phyloP scores from a whole-genome alignment of 2,888 invertebrate genomes.

The Antitype chi region DNA sequence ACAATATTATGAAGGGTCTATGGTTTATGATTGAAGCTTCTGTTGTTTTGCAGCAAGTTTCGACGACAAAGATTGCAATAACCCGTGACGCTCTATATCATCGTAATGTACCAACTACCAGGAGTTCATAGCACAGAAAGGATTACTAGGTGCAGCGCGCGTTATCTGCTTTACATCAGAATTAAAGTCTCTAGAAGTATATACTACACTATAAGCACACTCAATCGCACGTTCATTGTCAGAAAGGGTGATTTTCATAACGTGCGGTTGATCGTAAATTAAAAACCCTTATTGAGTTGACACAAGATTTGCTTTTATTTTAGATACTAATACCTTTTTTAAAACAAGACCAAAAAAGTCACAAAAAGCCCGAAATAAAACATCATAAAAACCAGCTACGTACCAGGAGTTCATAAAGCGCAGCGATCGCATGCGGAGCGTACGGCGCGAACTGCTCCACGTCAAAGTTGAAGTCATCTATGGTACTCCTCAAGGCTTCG shows the following conservation, averaged over 20 bases:
- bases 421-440: conserved; percentile 94
- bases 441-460: conserved; percentile 96
- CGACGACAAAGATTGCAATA: too few relatives aligned
- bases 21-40: background rate
- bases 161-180: background rate
- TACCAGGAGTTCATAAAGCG: conserved; percentile 95
- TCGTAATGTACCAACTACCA: background rate
- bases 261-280: background rate
- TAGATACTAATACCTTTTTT: background rate
- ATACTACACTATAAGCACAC: background rate
- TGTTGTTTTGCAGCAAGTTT: too few relatives aligned
- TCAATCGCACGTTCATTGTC: background rate
- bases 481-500: conserved; percentile 94
- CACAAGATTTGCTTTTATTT: background rate
- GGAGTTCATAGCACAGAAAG: background rate
- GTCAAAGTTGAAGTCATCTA: conserved; percentile 98
- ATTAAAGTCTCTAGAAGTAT: background rate
- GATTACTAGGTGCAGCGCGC: too few relatives aligned
- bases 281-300: background rate
- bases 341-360: background rate
- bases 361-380: background rate
- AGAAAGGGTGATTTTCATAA: background rate
- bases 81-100: background rate
- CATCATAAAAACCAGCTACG: conserved; percentile 30
- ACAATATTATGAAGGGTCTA: too few relatives aligned